Evolutionary conservation across 92 coral and sea anemone species (phyloP), one percentile per base, ranked within the genome.

Genomic region (Paragorgia papillata): DNA sequence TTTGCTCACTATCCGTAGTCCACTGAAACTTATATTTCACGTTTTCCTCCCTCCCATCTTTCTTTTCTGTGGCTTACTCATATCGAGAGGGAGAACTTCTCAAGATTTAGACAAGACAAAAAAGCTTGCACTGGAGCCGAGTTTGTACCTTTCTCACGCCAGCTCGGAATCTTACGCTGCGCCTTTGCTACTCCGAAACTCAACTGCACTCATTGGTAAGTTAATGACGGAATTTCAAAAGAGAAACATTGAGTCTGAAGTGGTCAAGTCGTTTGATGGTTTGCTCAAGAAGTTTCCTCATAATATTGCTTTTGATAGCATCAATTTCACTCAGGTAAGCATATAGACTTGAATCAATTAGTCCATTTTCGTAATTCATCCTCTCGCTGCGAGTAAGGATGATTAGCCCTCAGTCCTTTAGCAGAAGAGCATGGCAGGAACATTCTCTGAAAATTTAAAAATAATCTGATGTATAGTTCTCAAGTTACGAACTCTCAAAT

Each of bases 41-140:
- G 31, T 91, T 1, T 28, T 89, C 17, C 68, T 91, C 44, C 97
- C 97, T 1, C 94, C 97, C 0, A 46, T 89, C 20, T 83, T 91
- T 9, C 33, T 91, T 34, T 66, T 87, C 0, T 74, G 76, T 19
- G 97, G 97, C 10, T 75, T 91, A 57, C 82, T 85, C 0, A 35
- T 91, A 29, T 57, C 82, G 54, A 31, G 58, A 9, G 74, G 62
- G 0, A 74, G 74, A 43, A 40, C 54, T n/a, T 8, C 73, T 0
- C 28, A 30, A 8, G 8, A 15, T 1, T 75, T 58, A 12, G 63
- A 41, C 22, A 57, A 12, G 13, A 69, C 86, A 2, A 27, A 60
- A 21, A 81, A 80, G 3, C 76, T 91, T 31, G 48, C 79, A 2
- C 56, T 91, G 26, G 46, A 82, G 17, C 97, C 97, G 1, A 49